A percentile compares a stretch with the other conserved stretches of the same genome.
Evolutionary conservation across 2,888 invertebrate genomes (phyloP).

Genomic region (Sesamia inferens): DNA sequence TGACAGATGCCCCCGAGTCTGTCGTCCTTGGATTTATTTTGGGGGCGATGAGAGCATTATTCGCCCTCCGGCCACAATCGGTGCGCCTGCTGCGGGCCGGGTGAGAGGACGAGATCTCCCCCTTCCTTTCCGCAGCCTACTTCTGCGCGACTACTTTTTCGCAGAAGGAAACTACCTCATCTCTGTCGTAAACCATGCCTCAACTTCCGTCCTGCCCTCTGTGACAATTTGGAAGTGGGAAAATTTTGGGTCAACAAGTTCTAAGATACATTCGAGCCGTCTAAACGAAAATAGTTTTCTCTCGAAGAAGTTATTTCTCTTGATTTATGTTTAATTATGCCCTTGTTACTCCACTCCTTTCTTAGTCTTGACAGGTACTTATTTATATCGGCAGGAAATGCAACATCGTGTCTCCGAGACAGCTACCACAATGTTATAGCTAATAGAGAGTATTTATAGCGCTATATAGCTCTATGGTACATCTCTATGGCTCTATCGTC

Average conservation of each 20-base stretch:
- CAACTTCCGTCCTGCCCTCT: background rate
- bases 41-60: too few relatives aligned
- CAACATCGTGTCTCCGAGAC: conserved; percentile 50
- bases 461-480: conserved; percentile 20
- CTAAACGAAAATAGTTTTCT: background rate
- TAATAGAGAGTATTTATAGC: conserved; percentile 48
- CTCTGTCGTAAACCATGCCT: background rate
- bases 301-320: background rate
- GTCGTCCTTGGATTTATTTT: too few relatives aligned
- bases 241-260: background rate
- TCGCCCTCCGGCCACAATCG: too few relatives aligned
- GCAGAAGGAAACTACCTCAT: too few relatives aligned
- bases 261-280: background rate
- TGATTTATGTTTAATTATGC: background rate
- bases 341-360: conserved; percentile 26
- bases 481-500: conserved; percentile 43
- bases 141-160: too few relatives aligned
- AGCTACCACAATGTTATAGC: conserved; percentile 51
- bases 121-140: too few relatives aligned
- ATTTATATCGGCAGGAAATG: conserved; percentile 67
- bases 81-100: too few relatives aligned
- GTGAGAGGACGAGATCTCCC: too few relatives aligned
- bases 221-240: background rate
- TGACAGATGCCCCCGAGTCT: too few relatives aligned
- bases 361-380: conserved; percentile 33